Evolutionary conservation across 1,140 invertebrate genomes (phyloP).

Genomic region (Hestina assimilis): DNA sequence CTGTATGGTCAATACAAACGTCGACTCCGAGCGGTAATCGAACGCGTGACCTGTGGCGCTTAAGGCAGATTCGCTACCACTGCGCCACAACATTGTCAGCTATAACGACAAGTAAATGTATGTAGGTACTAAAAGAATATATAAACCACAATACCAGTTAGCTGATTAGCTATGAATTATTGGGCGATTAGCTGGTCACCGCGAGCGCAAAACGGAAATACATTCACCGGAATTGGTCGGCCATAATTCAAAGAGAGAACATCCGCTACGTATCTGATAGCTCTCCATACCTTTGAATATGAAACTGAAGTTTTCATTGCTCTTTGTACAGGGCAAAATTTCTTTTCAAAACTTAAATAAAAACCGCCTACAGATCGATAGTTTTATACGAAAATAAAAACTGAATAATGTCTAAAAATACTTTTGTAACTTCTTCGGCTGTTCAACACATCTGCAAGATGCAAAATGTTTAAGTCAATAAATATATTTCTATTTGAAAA

Average conservation of each 20-base stretch:
- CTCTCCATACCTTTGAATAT: slow-evolving; percentile 24
- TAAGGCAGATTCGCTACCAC: too few species aligned
- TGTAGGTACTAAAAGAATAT: not conserved
- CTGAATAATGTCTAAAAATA: too few species aligned
- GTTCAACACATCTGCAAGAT: too few species aligned
- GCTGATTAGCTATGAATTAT: slow-evolving; percentile 66
- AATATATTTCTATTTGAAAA: too few species aligned
- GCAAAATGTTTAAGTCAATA: too few species aligned
- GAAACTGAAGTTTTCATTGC: not conserved
- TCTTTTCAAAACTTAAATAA: too few species aligned
- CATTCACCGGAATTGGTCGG: slow-evolving; percentile 60
- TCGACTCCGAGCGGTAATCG: too few species aligned
- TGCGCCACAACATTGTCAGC: not conserved
- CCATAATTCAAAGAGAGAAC: slow-evolving; percentile 67
- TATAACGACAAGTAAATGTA: not conserved
- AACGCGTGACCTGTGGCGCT: too few species aligned
- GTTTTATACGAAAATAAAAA: too few species aligned
- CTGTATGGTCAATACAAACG: too few species aligned
- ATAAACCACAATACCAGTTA: slow-evolving; percentile 4
- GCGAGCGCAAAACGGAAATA: slow-evolving; percentile 56
- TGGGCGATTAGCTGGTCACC: slow-evolving; percentile 57
- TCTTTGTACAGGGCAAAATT: too few species aligned
- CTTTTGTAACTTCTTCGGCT: too few species aligned
- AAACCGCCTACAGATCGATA: not conserved
- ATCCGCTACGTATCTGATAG: slow-evolving; percentile 58